Evolutionary conservation across 2,797 vertebrate species (phyloP).

Genomic region (Cephalopachus bancanus): DNA sequence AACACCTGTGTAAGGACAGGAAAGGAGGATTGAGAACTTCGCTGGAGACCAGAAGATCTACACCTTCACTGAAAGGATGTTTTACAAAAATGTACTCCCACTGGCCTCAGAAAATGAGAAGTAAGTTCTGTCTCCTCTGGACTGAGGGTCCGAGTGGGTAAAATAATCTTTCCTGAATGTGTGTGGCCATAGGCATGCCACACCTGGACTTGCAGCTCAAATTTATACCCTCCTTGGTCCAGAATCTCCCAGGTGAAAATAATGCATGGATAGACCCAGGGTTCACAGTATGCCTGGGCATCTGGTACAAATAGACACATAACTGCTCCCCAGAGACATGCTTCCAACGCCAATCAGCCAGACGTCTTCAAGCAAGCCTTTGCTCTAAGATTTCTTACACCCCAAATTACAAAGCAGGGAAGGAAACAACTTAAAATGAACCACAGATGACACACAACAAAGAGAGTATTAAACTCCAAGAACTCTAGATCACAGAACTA

Average conservation of each 20-base stretch:
- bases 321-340: background rate
- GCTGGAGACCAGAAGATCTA: background rate
- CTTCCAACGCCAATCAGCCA: background rate
- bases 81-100: conserved; percentile 21
- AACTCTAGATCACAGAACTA: background rate
- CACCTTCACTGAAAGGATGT: background rate
- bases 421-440: conserved; percentile 20
- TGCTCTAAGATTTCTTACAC: background rate
- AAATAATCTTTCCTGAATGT: background rate
- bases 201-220: background rate
- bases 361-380: background rate
- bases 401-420: background rate
- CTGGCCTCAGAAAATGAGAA: conserved; percentile 45
- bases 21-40: background rate
- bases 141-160: background rate
- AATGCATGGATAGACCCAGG: background rate
- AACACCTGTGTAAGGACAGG: background rate
- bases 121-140: background rate
- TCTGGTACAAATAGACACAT: background rate
- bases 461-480: background rate
- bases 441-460: background rate
- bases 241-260: background rate
- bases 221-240: background rate
- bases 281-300: background rate
- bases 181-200: background rate